Percentiles rank a stretch among this genome's conserved stretches.
Evolutionary conservation across 2,113 vertebrate species (phyloP).

Genomic region (Pimephales promelas): DNA sequence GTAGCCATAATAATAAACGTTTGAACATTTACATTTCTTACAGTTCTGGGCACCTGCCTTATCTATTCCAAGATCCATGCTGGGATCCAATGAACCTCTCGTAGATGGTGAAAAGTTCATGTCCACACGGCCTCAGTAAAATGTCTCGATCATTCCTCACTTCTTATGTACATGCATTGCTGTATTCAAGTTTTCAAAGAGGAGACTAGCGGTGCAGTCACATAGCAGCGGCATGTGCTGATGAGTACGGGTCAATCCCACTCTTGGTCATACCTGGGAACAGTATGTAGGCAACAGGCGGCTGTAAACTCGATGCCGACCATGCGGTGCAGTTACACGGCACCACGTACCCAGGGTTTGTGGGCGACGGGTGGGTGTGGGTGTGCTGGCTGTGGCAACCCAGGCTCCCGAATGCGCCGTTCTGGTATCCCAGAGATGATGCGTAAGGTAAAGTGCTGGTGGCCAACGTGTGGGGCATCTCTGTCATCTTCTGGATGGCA

Average conservation of each 20-base stretch:
- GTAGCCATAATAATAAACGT: conserved; percentile 78
- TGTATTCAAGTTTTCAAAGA: conserved; percentile 50
- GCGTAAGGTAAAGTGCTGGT: conserved; percentile 93
- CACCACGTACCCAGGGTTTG: conserved; percentile 98
- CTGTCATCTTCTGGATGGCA: conserved; percentile 97
- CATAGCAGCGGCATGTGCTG: conserved; percentile 96
- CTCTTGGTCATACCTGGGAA: conserved; percentile 99
- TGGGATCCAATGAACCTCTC: conserved; percentile 66
- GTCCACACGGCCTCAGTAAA: conserved; percentile 36
- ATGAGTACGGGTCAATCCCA: conserved; percentile 97
- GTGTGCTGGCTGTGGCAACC: conserved; percentile 97
- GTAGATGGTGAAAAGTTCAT: conserved; percentile 68
- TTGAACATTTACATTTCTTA: conserved; percentile 92
- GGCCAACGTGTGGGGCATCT: conserved; percentile 96
- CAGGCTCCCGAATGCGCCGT: conserved; percentile 93
- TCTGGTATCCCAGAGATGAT: conserved; percentile 98
- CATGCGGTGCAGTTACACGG: conserved; percentile 99
- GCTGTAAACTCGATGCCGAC: conserved; percentile 98
- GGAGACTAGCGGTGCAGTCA: conserved; percentile 63
- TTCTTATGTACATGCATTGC: conserved; percentile 49
- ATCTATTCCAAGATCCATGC: conserved; percentile 69
- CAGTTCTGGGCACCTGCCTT: conserved; percentile 81
- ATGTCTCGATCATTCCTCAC: conserved; percentile 43
- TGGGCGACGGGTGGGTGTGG: conserved; percentile 98
- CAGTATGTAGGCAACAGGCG: conserved; percentile 99